These are phyloP conservation scores for Cheilosia soror DNA, from an alignment of 2,888 invertebrate genomes.

Conservation along the genomic window DNA sequence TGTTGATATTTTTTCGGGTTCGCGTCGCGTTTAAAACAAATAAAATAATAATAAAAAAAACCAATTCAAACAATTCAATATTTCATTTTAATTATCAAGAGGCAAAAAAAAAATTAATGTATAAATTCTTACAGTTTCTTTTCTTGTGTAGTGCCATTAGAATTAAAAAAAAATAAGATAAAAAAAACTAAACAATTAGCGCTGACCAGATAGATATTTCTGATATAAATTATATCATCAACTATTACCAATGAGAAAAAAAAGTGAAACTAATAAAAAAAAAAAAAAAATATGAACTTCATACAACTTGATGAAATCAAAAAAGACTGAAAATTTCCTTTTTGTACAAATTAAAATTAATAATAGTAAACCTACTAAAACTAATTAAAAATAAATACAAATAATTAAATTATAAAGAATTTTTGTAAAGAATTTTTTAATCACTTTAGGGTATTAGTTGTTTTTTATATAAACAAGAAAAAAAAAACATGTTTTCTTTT, in stretches of 20 bases:
- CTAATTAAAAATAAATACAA: constrained; percentile 77
- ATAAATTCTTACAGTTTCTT: constrained; percentile 20
- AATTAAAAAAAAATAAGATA: constrained; percentile 17
- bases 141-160: constrained; percentile 69
- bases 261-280: constrained; percentile 41
- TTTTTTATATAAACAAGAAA: constrained; percentile 66
- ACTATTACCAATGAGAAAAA: constrained; percentile 54
- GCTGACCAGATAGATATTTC: constrained; percentile 66
- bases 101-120: background rate
- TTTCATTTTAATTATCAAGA: constrained; percentile 67
- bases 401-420: constrained; percentile 68
- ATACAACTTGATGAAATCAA: constrained; percentile 67
- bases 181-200: constrained; percentile 34
- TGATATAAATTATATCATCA: constrained; percentile 66
- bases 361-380: constrained; percentile 67
- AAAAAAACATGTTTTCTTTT: constrained; percentile 40
- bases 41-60: constrained; percentile 30
- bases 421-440: constrained; percentile 69
- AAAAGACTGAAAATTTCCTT: constrained; percentile 73
- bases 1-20: constrained; percentile 72
- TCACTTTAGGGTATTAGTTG: constrained; percentile 65
- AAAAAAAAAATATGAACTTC: constrained; percentile 61
- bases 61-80: constrained; percentile 45
- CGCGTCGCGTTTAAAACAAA: constrained; percentile 71
- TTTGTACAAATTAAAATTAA: constrained; percentile 74